Conservation (phyloP, 37 sponge, comb jelly and placozoan species). For the Halichondria panicea region DNA sequence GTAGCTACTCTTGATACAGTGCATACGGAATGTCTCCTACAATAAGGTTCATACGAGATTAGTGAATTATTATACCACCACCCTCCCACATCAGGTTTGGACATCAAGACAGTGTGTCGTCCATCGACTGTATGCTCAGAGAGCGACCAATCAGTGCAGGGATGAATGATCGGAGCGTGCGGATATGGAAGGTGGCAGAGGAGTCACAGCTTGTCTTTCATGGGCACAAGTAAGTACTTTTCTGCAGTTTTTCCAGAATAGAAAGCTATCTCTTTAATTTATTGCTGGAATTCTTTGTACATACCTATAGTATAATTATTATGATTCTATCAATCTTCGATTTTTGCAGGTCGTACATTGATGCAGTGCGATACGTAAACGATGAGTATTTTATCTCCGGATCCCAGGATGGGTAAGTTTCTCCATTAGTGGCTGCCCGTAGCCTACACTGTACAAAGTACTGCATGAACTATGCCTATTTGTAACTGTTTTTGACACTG, state of each 20-base stretch:
- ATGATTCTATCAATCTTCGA: background rate
- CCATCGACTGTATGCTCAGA: conserved; percentile 85
- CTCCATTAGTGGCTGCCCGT: too few relatives aligned
- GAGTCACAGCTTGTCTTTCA: conserved; percentile 95
- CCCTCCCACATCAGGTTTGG: conserved; percentile 84
- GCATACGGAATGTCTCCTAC: too few relatives aligned
- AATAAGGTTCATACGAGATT: too few relatives aligned
- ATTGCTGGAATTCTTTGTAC: background rate
- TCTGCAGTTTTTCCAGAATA: background rate
- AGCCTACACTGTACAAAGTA: too few relatives aligned
- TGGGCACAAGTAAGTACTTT: conserved; percentile 67
- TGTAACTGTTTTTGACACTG: too few relatives aligned
- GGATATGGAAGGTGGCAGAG: conserved; percentile 93
- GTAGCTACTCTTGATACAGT: too few relatives aligned
- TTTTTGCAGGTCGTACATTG: conserved; percentile 74
- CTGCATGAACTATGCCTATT: too few relatives aligned
- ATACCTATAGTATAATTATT: too few relatives aligned
- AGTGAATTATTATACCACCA: too few relatives aligned
- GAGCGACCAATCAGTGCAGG: conserved; percentile 94
- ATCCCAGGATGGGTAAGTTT: conserved; percentile 90
- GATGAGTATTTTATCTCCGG: conserved; percentile 90
- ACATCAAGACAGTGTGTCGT: conserved; percentile 86
- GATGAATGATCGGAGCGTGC: conserved; percentile 75
- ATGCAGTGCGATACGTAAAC: conserved; percentile 81
- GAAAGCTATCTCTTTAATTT: background rate